These are phyloP conservation scores for Microtus oregoni DNA, from an alignment of 2,113 vertebrate genomes.

Conservation along the genomic window DNA sequence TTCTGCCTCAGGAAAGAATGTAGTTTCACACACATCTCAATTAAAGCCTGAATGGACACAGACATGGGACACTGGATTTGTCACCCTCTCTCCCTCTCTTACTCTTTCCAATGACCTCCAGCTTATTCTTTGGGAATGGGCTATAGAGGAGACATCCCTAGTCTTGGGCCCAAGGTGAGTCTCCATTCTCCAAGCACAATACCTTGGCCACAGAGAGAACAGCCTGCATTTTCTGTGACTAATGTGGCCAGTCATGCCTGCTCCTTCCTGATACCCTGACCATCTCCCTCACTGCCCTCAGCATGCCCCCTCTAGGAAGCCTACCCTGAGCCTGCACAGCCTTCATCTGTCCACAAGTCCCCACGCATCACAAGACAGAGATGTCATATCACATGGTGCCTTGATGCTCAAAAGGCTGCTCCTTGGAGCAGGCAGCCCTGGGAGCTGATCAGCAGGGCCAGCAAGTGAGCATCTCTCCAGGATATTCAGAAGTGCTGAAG, in stretches of 20 bases:
- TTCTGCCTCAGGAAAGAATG: not conserved
- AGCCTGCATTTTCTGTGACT: not conserved
- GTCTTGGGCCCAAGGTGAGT: too few species aligned
- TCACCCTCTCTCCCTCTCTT: not conserved
- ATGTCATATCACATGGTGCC: not conserved
- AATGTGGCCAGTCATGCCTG: too few species aligned
- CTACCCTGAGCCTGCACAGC: not conserved
- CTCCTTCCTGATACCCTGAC: not conserved
- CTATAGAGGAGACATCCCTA: not conserved
- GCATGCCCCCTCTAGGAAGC: not conserved
- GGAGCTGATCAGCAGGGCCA: not conserved
- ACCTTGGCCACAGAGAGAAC: not conserved
- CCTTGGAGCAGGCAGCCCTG: not conserved
- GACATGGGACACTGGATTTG: not conserved
- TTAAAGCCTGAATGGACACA: not conserved
- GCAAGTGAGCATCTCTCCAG: not conserved
- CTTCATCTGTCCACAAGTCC: too few species aligned
- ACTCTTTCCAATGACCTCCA: too few species aligned
- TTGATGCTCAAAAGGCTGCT: not conserved
- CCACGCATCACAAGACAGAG: rapidly evolving
- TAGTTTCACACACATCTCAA: not conserved
- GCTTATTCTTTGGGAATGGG: not conserved
- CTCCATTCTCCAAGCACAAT: not conserved
- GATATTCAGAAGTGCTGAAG: not conserved
- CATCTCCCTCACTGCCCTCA: too few species aligned